Base-by-base conservation (phyloP, 2,797 vertebrate species). In the Sebastes ruberrimus region DNA sequence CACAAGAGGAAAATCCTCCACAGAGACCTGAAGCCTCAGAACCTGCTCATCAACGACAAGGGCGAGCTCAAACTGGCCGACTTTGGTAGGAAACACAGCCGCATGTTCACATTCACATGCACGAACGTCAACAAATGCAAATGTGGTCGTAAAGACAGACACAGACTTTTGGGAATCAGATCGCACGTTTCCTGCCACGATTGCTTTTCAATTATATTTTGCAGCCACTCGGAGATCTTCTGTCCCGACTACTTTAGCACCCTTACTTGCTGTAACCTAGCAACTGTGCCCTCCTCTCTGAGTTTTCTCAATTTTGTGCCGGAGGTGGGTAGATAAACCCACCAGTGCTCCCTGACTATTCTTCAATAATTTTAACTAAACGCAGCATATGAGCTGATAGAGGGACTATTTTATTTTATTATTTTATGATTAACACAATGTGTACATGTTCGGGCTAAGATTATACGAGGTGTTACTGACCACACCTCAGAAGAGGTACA, bases 41-140 rank as follows among this genome's bases (percentile, higher is more conserved):
- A 99, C 92, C 92, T 99, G 82, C 97, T 99, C 86, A 99, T 99
- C 92, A 99, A 99, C 0, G 98, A 99, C 79, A 96, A 95, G 56
- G 98, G 98, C 49, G 98, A 99, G 89, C 96, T 99, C 76, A 99
- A 99, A 89, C 95, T 99, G 74, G 98, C 98, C 0, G 98, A 99
- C 89, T 99, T 99, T 0, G 98, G 98, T 99, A 81, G 86, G 96
- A 85, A 32, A 27, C 22, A 8, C 10, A 3, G 11, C 7, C 2
- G 11, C 55, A 16, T n/a, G n/a, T 38, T 38, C 35, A 38, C 35
- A 38, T 52, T 28, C 27, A n/a, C 53, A 32, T 23, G 3, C 10
- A 9, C 2, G 1, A 4, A 72, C 35, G 10, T 46, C 33, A 59
- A 18, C 23, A 23, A 20, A 66, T 30, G 22, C 78, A 55, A 23